These are phyloP conservation scores for Callimorpha dominula DNA, from an alignment of 2,888 invertebrate species.

Conservation along the genomic window DNA sequence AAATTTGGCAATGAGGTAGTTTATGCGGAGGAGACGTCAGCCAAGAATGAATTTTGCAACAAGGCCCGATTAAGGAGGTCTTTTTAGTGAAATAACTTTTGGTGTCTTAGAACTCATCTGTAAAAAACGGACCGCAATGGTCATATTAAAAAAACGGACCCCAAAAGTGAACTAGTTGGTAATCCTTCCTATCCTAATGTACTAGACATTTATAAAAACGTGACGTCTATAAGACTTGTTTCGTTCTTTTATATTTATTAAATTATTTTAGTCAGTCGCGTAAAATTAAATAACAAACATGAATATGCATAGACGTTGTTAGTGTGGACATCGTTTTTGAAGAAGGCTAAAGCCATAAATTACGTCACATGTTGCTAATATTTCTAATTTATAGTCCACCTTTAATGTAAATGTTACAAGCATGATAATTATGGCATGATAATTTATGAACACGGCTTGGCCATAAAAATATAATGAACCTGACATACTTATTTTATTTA, in stretches of 20 bases:
- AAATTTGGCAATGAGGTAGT: too few relatives aligned
- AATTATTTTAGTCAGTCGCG: background rate
- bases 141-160: too few relatives aligned
- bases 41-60: too few relatives aligned
- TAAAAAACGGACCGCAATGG: too few relatives aligned
- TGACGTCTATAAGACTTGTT: background rate
- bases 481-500: background rate
- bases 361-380: slow-evolving; percentile 16
- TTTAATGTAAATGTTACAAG: slow-evolving; percentile 20
- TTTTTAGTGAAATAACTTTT: too few relatives aligned
- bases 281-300: slow-evolving; percentile 1
- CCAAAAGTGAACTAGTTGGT: too few relatives aligned
- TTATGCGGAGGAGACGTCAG: too few relatives aligned
- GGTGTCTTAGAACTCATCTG: too few relatives aligned
- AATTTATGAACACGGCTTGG: slow-evolving; percentile 12
- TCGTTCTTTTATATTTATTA: background rate
- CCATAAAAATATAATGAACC: slow-evolving; percentile 4
- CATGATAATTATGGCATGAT: slow-evolving; percentile 18
- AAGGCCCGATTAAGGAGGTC: too few relatives aligned
- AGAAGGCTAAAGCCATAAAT: slow-evolving; percentile 15
- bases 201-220: too few relatives aligned
- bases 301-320: slow-evolving; percentile 13
- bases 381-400: slow-evolving; percentile 16
- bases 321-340: slow-evolving; percentile 15
- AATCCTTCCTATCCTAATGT: too few relatives aligned